Evolutionary conservation across 2,797 vertebrate genomes (phyloP), one percentile per base, ranked within the genome.

Genomic region (Anguilla anguilla): DNA sequence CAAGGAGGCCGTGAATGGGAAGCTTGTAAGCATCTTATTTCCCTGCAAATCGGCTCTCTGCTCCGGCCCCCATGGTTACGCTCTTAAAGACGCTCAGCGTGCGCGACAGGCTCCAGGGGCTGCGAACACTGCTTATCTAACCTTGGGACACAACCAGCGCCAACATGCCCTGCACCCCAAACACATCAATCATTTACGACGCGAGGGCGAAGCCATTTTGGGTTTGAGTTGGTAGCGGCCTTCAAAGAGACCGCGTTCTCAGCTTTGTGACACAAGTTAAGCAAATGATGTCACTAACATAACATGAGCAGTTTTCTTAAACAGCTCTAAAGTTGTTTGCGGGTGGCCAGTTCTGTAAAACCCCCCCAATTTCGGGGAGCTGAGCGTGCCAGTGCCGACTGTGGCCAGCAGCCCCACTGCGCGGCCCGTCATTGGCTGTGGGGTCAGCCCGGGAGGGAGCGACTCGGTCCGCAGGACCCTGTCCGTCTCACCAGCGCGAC

Each of bases 101-200:
- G 83, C 17, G 49, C n/a, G 51, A n/a, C 83, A 28, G 57, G 35
- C 15, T 39, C 9, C 22, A 39, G 61, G 74, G 92, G 89, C 87
- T 1, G 59, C 86, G 87, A 89, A 88, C 90, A 85, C 89, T 93
- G 91, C 91, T 91, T 94, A 89, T 92, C 85, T 91, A 91, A 87
- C 84, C 82, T 77, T 87, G 89, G 89, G 91, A 91, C 90, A 88
- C 85, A 59, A 69, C 86, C 10, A 77, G n/a, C 15, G 0, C 28
- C 74, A 64, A 55, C 31, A 49, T n/a, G 11, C 31, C 77, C 55
- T 9, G 0, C 3, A 67, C 9, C 57, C 77, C 43, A 49, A 64
- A 51, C 13, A 28, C 55, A 83, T 64, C 55, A 17, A 1, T 87
- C 77, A 25, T 25, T 6, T 25, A 17, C 9, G 2, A 46, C 2